A percentile compares a stretch with the other conserved stretches of the same genome.
Conservation (phyloP, 2,113 vertebrate species). For the Rhodinocichla rosea region DNA sequence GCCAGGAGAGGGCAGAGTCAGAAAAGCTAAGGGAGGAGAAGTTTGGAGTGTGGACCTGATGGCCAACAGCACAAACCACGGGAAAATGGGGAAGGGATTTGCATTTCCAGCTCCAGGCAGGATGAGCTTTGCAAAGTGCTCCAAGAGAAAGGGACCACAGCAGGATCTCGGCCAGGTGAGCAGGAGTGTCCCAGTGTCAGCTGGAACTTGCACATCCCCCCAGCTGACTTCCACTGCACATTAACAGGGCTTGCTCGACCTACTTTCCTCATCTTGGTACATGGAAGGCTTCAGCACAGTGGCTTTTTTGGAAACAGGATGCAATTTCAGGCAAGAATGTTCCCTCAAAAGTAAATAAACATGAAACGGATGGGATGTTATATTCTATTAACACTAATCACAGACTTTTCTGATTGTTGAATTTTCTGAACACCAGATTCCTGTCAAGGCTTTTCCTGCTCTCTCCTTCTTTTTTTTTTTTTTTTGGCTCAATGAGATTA, state of each 20-base stretch:
- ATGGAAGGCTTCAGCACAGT: neutral
- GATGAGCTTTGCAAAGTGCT: neutral
- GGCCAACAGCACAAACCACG: neutral
- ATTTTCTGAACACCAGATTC: neutral
- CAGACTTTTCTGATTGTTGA: neutral
- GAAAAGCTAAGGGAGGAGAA: conserved; percentile 8
- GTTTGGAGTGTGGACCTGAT: neutral
- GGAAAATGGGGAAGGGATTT: neutral
- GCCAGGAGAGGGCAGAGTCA: conserved; percentile 60
- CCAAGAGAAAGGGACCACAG: neutral
- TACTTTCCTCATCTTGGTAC: neutral
- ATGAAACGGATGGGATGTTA: conserved; percentile 30
- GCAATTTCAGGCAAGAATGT: conserved; percentile 50
- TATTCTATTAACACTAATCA: conserved; percentile 35
- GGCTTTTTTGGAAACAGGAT: conserved; percentile 7
- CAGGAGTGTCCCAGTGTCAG: neutral
- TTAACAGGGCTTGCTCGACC: neutral
- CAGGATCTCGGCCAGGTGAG: neutral
- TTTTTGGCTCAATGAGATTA: neutral
- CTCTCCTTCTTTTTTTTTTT: neutral
- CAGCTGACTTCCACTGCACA: neutral
- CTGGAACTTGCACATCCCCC: neutral
- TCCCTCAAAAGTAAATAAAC: conserved; percentile 53
- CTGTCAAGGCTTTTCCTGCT: neutral
- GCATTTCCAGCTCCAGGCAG: neutral